Base-by-base conservation (phyloP, 2,888 invertebrate species). In the Eupithecia dodoneata region DNA sequence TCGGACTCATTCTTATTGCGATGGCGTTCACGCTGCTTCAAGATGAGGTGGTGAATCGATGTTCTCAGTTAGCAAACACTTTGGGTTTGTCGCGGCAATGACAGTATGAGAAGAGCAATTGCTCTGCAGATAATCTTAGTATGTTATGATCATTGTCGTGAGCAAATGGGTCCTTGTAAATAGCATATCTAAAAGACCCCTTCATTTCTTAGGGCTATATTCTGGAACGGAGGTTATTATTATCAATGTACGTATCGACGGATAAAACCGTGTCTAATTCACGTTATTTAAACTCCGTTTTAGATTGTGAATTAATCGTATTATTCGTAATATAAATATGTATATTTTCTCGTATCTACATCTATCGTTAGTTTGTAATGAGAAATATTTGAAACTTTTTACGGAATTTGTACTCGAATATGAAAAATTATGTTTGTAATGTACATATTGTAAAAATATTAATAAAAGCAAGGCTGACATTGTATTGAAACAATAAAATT, bases 21-120 rank as follows among this genome's bases (percentile, higher is more conserved):
- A 98, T 97, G 97, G 97, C 97, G 75, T 98, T 98, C 87, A 97
- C 97, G 90, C 95, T 98, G 78, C 96, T 98, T 76, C 98, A 98
- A 88, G 98, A 98, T 83, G 97, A 98, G 88, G 96, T 98, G 4
- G 96, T 97, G 79, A 95, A 96, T 84, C 96, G 97, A 87, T 97
- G 97, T 93, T 96, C 96, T 84, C 96, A 97, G 82, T 92, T 97
- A 87, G 97, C 97, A 15, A 96, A 96, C 81, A 96, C 96, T 88
- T 93, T 97, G 85, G 97, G 97, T 79, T 92, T 97, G 72, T 94
- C 96, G 78, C 95, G 96, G 81, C 96, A 97, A 94, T 95, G 95
- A 95, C 95, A 95, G 73, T 94, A 94, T 92, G 94, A 91, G 85
- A 94, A 94, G 87, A 93, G 94, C 92, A 93, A 94, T 85, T 93